These are phyloP conservation scores for Eupithecia exiguata DNA, from an alignment of 2,888 invertebrate species.

Conservation along the genomic window DNA sequence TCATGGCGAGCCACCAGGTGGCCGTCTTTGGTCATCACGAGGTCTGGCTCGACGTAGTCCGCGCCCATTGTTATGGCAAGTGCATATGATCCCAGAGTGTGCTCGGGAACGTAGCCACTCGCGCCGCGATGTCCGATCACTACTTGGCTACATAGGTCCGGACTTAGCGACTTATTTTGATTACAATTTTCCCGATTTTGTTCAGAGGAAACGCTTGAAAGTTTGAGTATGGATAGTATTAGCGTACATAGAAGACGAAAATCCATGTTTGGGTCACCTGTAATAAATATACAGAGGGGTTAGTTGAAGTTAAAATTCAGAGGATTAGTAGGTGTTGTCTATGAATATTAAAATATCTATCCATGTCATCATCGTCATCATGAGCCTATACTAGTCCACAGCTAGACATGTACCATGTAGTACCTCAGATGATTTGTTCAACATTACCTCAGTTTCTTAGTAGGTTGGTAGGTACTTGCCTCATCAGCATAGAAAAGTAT, in stretches of 20 bases:
- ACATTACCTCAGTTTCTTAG: too few species aligned
- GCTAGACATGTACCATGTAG: too few species aligned
- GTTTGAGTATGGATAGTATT: conserved; percentile 15
- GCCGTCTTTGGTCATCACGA: conserved; percentile 74
- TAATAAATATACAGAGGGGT: conserved; percentile 14
- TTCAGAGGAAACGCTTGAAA: conserved; percentile 10
- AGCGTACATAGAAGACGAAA: conserved; percentile 1
- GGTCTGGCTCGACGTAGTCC: conserved; percentile 76
- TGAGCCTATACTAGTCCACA: too few species aligned
- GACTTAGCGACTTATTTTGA: conserved; percentile 5
- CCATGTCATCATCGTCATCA: too few species aligned
- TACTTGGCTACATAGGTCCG: conserved; percentile 44
- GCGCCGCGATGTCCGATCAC: conserved; percentile 42
- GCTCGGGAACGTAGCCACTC: conserved; percentile 64
- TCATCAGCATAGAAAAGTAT: background rate
- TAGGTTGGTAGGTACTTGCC: too few species aligned
- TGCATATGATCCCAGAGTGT: conserved; percentile 74
- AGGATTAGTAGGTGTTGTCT: background rate
- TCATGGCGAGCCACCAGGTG: conserved; percentile 72
- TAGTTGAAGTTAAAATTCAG: background rate
- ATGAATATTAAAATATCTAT: background rate
- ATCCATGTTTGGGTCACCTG: conserved; percentile 24
- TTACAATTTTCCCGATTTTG: conserved; percentile 10
- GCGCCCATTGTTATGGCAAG: conserved; percentile 74
- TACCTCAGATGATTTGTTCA: too few species aligned